Percentiles rank a stretch among this genome's conserved stretches.
Conservation (phyloP, 92 coral and sea anemone species). For the Epizoanthus illoricatus region DNA sequence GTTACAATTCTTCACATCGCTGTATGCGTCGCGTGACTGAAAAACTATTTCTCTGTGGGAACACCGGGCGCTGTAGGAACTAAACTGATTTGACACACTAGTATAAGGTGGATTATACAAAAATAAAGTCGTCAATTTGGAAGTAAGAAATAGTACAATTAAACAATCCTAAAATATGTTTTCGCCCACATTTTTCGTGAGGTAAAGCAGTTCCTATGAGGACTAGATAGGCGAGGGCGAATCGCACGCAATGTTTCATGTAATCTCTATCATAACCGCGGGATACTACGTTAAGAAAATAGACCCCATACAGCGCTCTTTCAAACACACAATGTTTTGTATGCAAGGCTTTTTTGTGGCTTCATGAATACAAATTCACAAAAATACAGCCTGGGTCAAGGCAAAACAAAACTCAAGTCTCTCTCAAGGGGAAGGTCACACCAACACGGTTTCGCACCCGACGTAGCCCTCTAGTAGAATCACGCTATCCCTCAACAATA, state of each 20-base stretch:
- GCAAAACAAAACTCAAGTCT: constrained; percentile 9
- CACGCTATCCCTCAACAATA: background rate
- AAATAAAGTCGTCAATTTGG: background rate
- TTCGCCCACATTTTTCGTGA: constrained; percentile 16
- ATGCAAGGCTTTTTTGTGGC: constrained; percentile 35
- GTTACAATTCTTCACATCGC: background rate
- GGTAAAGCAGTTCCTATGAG: constrained; percentile 31
- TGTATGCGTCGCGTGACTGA: constrained; percentile 27
- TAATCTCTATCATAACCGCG: constrained; percentile 12
- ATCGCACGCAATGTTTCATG: constrained; percentile 33
- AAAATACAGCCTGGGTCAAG: constrained; percentile 23
- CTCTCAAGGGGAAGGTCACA: constrained; percentile 29
- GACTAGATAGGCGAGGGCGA: background rate
- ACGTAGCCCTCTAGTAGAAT: background rate
- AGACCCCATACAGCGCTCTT: constrained; percentile 27
- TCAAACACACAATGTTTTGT: constrained; percentile 39
- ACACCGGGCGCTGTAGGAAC: background rate
- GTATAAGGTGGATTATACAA: background rate
- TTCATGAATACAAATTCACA: constrained; percentile 33
- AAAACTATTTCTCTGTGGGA: constrained; percentile 10
- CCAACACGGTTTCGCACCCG: background rate
- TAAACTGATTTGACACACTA: background rate
- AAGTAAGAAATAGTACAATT: background rate
- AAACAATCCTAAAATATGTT: background rate
- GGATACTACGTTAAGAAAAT: constrained; percentile 16